Conservation (phyloP, 2,113 vertebrate genomes). For the Crotalus helleri region DNA sequence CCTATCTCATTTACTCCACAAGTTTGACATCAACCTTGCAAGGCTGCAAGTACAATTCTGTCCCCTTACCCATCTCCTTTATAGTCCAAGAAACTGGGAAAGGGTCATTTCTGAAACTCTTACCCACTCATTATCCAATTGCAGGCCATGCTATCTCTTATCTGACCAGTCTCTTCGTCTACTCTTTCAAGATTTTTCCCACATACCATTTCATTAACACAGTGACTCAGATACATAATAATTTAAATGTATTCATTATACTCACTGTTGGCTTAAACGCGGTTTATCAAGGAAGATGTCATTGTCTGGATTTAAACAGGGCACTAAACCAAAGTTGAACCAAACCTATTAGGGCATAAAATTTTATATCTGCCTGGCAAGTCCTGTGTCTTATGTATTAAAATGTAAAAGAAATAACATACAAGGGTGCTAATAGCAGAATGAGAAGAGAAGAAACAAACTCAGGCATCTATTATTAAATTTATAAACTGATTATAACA, state of each 20-base stretch:
- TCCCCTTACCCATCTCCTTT: neutral
- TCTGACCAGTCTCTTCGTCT: neutral
- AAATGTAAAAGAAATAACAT: neutral
- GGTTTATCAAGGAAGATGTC: neutral
- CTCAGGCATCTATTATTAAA: neutral
- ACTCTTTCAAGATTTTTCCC: neutral
- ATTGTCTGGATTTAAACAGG: neutral
- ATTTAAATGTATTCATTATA: neutral
- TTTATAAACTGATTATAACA: neutral
- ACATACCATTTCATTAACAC: neutral
- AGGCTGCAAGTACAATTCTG: neutral
- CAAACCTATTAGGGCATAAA: neutral
- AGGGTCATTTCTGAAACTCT: neutral
- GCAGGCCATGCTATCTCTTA: neutral
- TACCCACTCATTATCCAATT: neutral
- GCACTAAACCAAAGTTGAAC: neutral
- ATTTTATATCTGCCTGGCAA: neutral
- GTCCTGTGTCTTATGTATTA: neutral
- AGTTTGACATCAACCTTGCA: neutral
- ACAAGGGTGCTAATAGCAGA: neutral
- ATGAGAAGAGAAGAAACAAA: neutral
- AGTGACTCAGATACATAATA: neutral
- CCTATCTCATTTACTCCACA: neutral
- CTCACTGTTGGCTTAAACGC: neutral
- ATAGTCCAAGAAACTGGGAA: neutral